Evolutionary conservation across 2,888 invertebrate species (phyloP).

Genomic region (Tachina fera): DNA sequence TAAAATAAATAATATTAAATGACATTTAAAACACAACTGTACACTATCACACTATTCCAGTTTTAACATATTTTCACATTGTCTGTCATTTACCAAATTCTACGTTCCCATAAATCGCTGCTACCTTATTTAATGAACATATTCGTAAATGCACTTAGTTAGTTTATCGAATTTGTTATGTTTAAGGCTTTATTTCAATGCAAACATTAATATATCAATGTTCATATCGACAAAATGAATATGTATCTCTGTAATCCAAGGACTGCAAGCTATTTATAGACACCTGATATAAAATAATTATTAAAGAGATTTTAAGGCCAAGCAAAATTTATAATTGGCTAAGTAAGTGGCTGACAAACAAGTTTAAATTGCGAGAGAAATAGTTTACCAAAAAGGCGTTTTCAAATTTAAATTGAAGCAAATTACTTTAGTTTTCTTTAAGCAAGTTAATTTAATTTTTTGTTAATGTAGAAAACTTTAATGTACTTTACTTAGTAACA

Average conservation of each 20-base stretch:
- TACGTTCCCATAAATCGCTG: neutral
- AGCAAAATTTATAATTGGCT: neutral
- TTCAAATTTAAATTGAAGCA: no score
- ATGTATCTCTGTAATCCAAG: neutral
- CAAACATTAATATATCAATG: conserved; percentile 15
- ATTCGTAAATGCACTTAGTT: conserved; percentile 18
- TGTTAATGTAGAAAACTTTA: no score
- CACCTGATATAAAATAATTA: neutral
- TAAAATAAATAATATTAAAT: no score
- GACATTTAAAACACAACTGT: no score
- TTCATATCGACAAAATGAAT: neutral
- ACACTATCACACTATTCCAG: no score
- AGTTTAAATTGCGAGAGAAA: no score
- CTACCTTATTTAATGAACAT: conserved; percentile 12
- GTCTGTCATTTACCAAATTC: no score
- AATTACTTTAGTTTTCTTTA: no score
- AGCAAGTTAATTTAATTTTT: no score
- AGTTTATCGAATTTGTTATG: conserved; percentile 28
- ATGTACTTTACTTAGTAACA: no score
- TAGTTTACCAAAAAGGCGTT: no score
- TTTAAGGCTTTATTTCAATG: conserved; percentile 37
- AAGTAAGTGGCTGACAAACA: neutral
- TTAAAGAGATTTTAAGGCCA: neutral
- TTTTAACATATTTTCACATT: no score
- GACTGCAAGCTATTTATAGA: conserved; percentile 1